phyloP scores from a whole-genome alignment of 2,888 invertebrate species.

The Azorinus chamasolen region DNA sequence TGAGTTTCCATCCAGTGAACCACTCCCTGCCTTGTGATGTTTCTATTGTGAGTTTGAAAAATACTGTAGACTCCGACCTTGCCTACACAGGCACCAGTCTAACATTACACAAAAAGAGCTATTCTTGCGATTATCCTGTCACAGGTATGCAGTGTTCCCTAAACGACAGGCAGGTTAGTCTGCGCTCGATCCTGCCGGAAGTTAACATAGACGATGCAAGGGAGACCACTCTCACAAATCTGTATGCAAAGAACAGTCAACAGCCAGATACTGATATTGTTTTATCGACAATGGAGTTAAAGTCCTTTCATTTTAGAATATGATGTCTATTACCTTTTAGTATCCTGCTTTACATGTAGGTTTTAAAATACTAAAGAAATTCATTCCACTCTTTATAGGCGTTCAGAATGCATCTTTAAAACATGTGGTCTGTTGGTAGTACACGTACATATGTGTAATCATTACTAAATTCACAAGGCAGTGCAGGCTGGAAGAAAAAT shows the following conservation, averaged over 20 bases:
- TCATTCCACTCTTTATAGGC: too few relatives aligned
- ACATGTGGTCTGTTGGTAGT: too few relatives aligned
- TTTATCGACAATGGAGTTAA: slow-evolving; percentile 76
- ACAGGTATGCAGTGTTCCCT: slow-evolving; percentile 69
- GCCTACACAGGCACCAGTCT: slow-evolving; percentile 78
- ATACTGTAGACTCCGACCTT: slow-evolving; percentile 74
- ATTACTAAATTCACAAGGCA: too few relatives aligned
- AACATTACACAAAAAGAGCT: slow-evolving; percentile 76
- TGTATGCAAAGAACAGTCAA: slow-evolving; percentile 68
- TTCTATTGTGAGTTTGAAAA: slow-evolving; percentile 76
- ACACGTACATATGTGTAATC: too few relatives aligned
- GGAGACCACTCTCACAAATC: slow-evolving; percentile 79
- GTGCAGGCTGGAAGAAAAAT: too few relatives aligned
- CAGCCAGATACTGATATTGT: slow-evolving; percentile 56
- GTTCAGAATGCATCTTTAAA: too few relatives aligned
- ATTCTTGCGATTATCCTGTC: slow-evolving; percentile 74
- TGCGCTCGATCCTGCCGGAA: slow-evolving; percentile 68
- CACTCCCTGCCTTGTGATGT: slow-evolving; percentile 79
- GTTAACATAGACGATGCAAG: slow-evolving; percentile 62
- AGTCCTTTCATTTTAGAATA: slow-evolving; percentile 48
- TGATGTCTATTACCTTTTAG: too few relatives aligned
- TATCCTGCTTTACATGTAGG: too few relatives aligned
- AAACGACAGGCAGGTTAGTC: slow-evolving; percentile 20
- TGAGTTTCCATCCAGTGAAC: slow-evolving; percentile 64
- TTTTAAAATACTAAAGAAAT: too few relatives aligned